phyloP scores from a whole-genome alignment of 2,113 vertebrate genomes.

The Poicephalus meyeri region DNA sequence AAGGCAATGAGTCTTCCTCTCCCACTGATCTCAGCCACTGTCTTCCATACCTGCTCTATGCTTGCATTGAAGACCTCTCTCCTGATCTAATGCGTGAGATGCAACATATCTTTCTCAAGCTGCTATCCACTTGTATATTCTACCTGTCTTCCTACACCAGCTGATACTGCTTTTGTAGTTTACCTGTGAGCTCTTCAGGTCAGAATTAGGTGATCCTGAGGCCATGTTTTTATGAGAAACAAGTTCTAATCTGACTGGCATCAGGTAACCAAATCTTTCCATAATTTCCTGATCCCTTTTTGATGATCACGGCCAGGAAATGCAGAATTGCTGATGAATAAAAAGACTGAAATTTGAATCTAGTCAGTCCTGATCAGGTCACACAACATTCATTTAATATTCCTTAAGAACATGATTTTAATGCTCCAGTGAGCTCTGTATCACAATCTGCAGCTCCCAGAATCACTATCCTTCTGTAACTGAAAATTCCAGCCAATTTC shows the following conservation, averaged over 20 bases:
- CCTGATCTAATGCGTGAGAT: not conserved
- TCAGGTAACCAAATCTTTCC: not conserved
- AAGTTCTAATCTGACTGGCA: not conserved
- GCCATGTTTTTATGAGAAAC: not conserved
- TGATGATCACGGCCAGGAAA: not conserved
- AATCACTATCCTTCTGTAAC: not conserved
- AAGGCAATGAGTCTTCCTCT: not conserved
- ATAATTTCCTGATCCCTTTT: not conserved
- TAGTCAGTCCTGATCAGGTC: not conserved
- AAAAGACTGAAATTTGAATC: not conserved
- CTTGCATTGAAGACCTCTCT: not conserved
- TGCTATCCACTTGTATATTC: not conserved
- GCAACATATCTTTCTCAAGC: not conserved
- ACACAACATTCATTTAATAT: not conserved
- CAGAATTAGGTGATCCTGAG: not conserved
- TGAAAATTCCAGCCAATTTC: not conserved
- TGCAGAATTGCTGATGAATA: not conserved
- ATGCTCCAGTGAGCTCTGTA: not conserved
- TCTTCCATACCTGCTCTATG: not conserved
- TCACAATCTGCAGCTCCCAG: not conserved
- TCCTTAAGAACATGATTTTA: not conserved
- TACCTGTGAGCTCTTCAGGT: not conserved
- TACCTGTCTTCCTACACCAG: not conserved
- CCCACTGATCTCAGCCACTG: not conserved
- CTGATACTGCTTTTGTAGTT: not conserved